Evolutionary conservation across 2,797 vertebrate genomes (phyloP).

Genomic region (Pseudomugil gertrudae): DNA sequence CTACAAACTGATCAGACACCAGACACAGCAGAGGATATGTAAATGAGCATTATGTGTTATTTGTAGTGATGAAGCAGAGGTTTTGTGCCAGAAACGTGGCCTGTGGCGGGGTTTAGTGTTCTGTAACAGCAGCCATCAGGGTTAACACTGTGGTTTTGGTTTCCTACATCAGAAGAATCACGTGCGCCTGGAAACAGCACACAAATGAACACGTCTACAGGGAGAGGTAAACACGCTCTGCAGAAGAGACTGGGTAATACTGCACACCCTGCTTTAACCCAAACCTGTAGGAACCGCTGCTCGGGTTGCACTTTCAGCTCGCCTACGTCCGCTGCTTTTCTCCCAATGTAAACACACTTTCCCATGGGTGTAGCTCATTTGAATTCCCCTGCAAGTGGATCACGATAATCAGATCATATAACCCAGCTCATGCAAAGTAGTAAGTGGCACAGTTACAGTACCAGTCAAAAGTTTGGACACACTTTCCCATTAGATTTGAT

Average conservation of each 20-base stretch:
- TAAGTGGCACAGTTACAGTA: conserved; percentile 53
- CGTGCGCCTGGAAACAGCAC: background rate
- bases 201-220: background rate
- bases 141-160: conserved; percentile 31
- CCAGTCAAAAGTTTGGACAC: too few relatives aligned
- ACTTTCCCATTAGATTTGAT: too few relatives aligned
- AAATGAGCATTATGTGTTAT: background rate
- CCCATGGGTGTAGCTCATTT: conserved; percentile 52
- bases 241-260: conserved; percentile 37
- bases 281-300: conserved; percentile 18
- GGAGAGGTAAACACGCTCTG: conserved; percentile 20
- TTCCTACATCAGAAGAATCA: conserved; percentile 18
- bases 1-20: background rate
- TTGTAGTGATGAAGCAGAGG: too few relatives aligned
- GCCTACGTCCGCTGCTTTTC: conserved; percentile 9
- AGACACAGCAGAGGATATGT: background rate
- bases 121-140: conserved; percentile 1
- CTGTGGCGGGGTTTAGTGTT: background rate
- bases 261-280: conserved; percentile 29
- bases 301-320: conserved; percentile 33
- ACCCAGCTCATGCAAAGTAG: conserved; percentile 55
- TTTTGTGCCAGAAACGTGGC: background rate
- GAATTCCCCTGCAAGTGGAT: conserved; percentile 53
- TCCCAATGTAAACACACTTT: conserved; percentile 62
- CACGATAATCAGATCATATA: conserved; percentile 32